Conservation (phyloP, 2,797 vertebrate genomes). For the Anguilla megastoma region DNA sequence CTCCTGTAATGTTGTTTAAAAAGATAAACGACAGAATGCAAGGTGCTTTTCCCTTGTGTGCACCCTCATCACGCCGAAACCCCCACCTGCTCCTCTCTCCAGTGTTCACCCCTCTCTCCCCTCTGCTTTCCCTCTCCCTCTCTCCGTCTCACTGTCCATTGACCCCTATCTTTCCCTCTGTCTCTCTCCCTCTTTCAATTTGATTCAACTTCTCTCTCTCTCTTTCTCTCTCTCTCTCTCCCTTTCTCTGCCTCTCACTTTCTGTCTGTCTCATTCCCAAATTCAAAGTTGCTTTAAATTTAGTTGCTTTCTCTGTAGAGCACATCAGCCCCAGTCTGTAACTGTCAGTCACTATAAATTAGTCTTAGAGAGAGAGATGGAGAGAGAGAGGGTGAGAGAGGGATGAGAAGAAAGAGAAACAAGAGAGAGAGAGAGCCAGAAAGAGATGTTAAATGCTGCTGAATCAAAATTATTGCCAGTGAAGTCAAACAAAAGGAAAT, state of each 20-base stretch:
- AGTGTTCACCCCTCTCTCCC: neutral
- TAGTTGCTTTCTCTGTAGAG: constrained; percentile 8
- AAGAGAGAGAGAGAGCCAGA: constrained; percentile 7
- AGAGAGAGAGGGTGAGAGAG: constrained; percentile 4
- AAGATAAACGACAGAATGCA: neutral
- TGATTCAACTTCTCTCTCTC: constrained; percentile 28
- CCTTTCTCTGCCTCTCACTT: neutral
- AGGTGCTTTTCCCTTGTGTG: neutral
- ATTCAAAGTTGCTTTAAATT: neutral
- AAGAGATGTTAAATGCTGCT: neutral
- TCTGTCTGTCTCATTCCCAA: constrained; percentile 1
- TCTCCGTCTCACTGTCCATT: constrained; percentile 18
- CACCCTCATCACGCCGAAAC: neutral
- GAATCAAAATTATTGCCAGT: neutral
- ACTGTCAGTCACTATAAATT: constrained; percentile 60
- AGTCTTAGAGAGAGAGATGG: constrained; percentile 38
- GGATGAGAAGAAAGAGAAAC: neutral
- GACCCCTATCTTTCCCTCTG: constrained; percentile 9
- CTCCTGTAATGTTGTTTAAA: neutral
- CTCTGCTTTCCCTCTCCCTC: constrained; percentile 15
- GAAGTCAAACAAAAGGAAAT: neutral
- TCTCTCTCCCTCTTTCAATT: constrained; percentile 14
- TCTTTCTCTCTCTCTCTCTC: constrained; percentile 26
- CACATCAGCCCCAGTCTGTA: constrained; percentile 49
- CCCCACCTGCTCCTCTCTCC: neutral